Base-by-base conservation (phyloP, 2,888 invertebrate species). In the Aquatica leii region DNA sequence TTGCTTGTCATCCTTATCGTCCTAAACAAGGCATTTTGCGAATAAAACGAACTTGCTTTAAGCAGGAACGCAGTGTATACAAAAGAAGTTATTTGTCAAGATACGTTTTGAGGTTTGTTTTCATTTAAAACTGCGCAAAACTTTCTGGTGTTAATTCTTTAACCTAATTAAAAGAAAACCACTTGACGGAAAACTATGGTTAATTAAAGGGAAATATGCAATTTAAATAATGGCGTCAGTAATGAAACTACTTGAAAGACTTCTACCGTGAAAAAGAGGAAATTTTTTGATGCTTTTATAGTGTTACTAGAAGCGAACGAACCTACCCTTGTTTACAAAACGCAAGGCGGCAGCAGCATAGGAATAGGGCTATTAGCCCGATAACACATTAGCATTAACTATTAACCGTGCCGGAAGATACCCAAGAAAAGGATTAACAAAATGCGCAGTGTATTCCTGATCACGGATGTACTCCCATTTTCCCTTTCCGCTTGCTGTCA, bases 401-500 rank as follows among this genome's bases (percentile, higher is more conserved):
- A 76, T 76, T 76, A 75, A 75, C 73, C 72, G 67, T 69, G 67
- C 71, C 75, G 75, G 74, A 74, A 76, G 74, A 71, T 71, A 70
- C 71, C 68, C 71, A 70, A 68, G 67, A 71, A 69, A 70, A 67
- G 73, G 68, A 74, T 75, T 74, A 74, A 60, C 65, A 52, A 66
- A 67, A 70, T 69, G 62, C 66, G 62, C 66, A 70, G 69, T 69
- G 70, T 71, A 74, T 73, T 69, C 71, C 66, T 68, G 65, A 62
- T 60, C 67, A 46, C 46, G 46, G 46, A 46, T 46, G 46, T 65
- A 53, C 65, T 62, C 53, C 58, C 57, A 59, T 68, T 62, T 70
- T 60, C 64, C 60, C 43, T 56, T 58, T 66, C 61, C 65, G 59
- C 54, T 57, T 62, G 24, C 57, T 58, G 62, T 58, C 54, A 62